Conservation (phyloP, 2,113 vertebrate genomes). For the Aegotheles bennettii region DNA sequence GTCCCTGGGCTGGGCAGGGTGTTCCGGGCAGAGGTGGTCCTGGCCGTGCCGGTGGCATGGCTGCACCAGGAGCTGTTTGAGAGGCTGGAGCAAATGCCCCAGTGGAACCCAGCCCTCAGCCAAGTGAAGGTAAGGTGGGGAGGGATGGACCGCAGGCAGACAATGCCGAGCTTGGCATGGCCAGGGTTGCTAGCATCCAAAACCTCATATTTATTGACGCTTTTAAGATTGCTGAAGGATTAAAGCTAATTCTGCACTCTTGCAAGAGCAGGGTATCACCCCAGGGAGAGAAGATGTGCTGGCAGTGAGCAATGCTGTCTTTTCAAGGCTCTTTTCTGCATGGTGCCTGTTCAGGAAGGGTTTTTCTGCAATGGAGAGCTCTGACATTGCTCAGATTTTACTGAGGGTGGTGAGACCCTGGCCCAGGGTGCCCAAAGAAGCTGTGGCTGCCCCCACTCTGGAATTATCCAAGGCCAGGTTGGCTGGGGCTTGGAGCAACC, state of each 20-base stretch:
- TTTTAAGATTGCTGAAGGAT: neutral
- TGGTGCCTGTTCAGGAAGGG: neutral
- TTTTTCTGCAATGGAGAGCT: neutral
- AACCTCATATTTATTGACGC: rapidly evolving
- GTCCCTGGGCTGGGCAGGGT: conserved; percentile 69
- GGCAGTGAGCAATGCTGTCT: rapidly evolving
- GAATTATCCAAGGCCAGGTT: too few relatives aligned
- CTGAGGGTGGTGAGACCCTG: too few relatives aligned
- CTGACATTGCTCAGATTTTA: neutral
- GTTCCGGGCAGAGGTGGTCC: conserved; percentile 74
- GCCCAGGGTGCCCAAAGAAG: too few relatives aligned
- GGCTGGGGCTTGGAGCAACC: too few relatives aligned
- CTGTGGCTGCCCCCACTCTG: too few relatives aligned
- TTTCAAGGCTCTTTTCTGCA: neutral
- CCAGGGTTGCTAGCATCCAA: neutral
- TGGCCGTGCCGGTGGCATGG: conserved; percentile 63
- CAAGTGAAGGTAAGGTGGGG: conserved; percentile 64
- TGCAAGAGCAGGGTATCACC: neutral
- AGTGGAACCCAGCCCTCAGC: conserved; percentile 78
- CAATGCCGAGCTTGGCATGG: rapidly evolving
- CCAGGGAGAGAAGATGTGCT: neutral
- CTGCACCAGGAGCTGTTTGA: conserved; percentile 74
- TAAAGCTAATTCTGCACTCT: neutral
- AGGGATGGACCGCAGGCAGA: neutral
- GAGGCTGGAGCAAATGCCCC: conserved; percentile 76